Base-by-base conservation (phyloP, 2,888 invertebrate species). In the Spatulosminthurus flaviceps region DNA sequence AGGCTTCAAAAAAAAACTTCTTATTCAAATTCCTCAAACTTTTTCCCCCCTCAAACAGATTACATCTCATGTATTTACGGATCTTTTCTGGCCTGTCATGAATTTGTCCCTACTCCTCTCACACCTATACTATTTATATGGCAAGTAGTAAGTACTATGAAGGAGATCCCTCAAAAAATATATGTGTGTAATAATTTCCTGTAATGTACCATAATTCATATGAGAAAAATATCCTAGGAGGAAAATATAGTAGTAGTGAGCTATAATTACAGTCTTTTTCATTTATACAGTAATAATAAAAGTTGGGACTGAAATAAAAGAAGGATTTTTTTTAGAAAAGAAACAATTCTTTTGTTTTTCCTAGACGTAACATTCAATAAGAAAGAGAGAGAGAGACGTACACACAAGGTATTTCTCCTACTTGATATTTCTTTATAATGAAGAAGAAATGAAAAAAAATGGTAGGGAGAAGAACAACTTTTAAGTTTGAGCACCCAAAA, bases 271-370 rank as follows among this genome's bases (percentile, higher is more conserved):
- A 41, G n/a, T 2, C 51, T 9, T 19, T n/a, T 51, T 19, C 51
- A 19, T 13, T n/a, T n/a, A 51, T 13, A 51, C 19, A 51, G 51
- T 51, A 51, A 51, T n/a, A 51, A 51, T 13, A 19, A 51, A 19
- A n/a, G 34, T 41, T 64, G 75, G 66, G n/a, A 61, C n/a, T 29
- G 43, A 21, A 34, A 66, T 76, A 61, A 70, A 70, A 34, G 70
- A 70, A 24, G 51, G 29, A n/a, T n/a, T n/a, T 21, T 51, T 77
- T 77, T 74, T n/a, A 70, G 77, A 66, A 77, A 72, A 80, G 78
- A 78, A 78, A 78, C 80, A 80, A 80, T 80, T 80, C 80, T 80
- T 80, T 80, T 80, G 80, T 80, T 75, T 78, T 51, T 66, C 26
- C 75, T 41, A 51, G 51, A 79, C 73, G 70, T 16, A 13, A 11